phyloP scores from a whole-genome alignment of 2,888 invertebrate genomes.

The Hydriomena furcata region DNA sequence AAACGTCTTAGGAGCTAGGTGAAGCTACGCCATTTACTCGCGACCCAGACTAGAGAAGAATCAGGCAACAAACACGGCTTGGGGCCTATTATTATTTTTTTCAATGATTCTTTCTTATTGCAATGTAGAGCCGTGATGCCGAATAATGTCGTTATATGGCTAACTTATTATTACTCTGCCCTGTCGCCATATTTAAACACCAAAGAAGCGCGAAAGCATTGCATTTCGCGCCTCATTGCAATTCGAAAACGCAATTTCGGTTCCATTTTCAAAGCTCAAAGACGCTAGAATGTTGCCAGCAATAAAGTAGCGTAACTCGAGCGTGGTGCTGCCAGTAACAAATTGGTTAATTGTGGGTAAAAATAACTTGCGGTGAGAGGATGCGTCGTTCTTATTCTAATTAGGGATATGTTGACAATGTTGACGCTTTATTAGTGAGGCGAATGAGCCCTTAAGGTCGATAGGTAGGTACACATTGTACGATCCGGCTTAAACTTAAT shows the following conservation, averaged over 20 bases:
- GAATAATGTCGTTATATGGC: background rate
- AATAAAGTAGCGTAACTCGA: conserved; percentile 64
- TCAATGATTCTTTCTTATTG: too few relatives aligned
- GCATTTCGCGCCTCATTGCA: conserved; percentile 70
- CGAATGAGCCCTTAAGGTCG: conserved; percentile 11
- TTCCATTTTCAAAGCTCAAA: conserved; percentile 66
- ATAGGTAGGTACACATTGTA: too few relatives aligned
- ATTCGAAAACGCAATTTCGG: conserved; percentile 69
- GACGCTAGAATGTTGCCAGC: conserved; percentile 74
- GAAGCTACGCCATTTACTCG: too few relatives aligned
- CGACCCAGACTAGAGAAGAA: too few relatives aligned
- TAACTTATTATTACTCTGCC: conserved; percentile 1
- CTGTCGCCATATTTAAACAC: conserved; percentile 59
- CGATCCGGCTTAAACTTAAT: too few relatives aligned
- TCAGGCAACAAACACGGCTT: too few relatives aligned
- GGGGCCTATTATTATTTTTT: too few relatives aligned
- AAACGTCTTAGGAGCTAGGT: too few relatives aligned
- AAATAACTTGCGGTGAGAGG: conserved; percentile 32
- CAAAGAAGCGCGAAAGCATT: conserved; percentile 60
- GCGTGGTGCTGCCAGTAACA: conserved; percentile 68
- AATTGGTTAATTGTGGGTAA: conserved; percentile 74
- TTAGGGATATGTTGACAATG: conserved; percentile 36
- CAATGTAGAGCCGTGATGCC: too few relatives aligned
- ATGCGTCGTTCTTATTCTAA: conserved; percentile 27
- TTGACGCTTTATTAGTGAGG: conserved; percentile 24